Percentiles rank a stretch among this genome's conserved stretches.
Conservation (phyloP, 2,797 vertebrate species). For the Myiotriccus ornatus region DNA sequence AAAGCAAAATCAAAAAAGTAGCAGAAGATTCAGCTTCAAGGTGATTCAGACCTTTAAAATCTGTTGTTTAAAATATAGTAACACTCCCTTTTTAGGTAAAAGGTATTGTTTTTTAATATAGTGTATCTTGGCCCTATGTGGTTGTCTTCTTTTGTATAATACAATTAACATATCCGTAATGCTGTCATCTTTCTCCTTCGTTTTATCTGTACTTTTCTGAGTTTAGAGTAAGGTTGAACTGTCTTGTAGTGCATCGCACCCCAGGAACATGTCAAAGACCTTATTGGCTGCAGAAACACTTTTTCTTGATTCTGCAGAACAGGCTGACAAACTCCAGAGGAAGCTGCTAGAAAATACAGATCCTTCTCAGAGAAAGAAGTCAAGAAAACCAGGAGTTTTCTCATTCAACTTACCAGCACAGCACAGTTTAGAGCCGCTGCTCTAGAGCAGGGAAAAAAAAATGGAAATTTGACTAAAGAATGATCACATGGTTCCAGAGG, state of each 20-base stretch:
- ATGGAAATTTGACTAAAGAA: not conserved
- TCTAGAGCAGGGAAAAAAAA: not conserved
- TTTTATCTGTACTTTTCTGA: not conserved
- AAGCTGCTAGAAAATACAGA: not conserved
- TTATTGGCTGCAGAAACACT: not conserved
- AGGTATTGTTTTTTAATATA: conserved; percentile 9
- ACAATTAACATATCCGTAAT: not conserved
- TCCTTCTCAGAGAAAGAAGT: not conserved
- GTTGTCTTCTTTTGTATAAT: not conserved
- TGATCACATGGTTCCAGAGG: not conserved
- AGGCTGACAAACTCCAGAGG: not conserved
- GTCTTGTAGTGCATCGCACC: not conserved
- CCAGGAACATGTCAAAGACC: not conserved
- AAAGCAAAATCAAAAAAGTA: not conserved
- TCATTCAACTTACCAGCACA: not conserved
- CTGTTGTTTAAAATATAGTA: not conserved
- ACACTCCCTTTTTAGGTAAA: not conserved
- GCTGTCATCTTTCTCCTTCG: not conserved
- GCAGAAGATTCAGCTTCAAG: not conserved
- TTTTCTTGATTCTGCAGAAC: not conserved
- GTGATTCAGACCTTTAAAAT: conserved; percentile 5
- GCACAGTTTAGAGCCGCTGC: not conserved
- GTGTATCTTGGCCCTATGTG: not conserved
- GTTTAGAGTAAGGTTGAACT: not conserved
- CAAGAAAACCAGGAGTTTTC: not conserved